These are phyloP conservation scores for Campoplex capitator DNA, from an alignment of 2,888 invertebrate species.

Conservation along the genomic window DNA sequence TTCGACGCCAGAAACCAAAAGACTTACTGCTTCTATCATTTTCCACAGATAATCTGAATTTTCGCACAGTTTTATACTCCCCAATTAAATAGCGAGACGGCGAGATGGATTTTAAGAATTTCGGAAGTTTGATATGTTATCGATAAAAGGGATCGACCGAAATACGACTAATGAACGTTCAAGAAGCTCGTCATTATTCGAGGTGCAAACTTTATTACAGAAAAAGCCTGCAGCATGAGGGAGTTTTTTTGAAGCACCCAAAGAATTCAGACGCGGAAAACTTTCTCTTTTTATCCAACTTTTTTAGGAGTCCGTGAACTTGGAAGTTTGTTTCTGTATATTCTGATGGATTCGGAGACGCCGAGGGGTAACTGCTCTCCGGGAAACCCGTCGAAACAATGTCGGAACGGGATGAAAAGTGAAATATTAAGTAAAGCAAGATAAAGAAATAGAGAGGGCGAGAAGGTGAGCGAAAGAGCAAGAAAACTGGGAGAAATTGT, in stretches of 20 bases:
- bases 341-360: slow-evolving; percentile 30
- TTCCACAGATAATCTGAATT: slow-evolving; percentile 40
- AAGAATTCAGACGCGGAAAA: slow-evolving; percentile 43
- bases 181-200: neutral
- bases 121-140: neutral
- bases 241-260: slow-evolving; percentile 8
- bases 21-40: slow-evolving; percentile 49
- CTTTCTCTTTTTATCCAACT: slow-evolving; percentile 44
- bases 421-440: slow-evolving; percentile 36
- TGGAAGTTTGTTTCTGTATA: slow-evolving; percentile 35
- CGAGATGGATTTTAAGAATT: neutral
- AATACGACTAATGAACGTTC: neutral
- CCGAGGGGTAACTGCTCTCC: slow-evolving; percentile 28
- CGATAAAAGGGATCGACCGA: neutral
- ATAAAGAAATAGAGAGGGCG: neutral
- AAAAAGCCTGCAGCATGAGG: neutral
- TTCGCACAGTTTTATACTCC: neutral
- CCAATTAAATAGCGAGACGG: neutral
- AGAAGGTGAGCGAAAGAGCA: neutral
- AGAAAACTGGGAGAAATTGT: slow-evolving; percentile 51
- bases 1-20: slow-evolving; percentile 5
- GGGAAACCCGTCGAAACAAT: slow-evolving; percentile 36
- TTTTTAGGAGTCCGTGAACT: slow-evolving; percentile 19
- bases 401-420: slow-evolving; percentile 21
- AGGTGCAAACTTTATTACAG: neutral